A percentile compares a stretch with the other conserved stretches of the same genome.
phyloP scores from a whole-genome alignment of 2,888 invertebrate species.

The Esperia sulphurella region DNA sequence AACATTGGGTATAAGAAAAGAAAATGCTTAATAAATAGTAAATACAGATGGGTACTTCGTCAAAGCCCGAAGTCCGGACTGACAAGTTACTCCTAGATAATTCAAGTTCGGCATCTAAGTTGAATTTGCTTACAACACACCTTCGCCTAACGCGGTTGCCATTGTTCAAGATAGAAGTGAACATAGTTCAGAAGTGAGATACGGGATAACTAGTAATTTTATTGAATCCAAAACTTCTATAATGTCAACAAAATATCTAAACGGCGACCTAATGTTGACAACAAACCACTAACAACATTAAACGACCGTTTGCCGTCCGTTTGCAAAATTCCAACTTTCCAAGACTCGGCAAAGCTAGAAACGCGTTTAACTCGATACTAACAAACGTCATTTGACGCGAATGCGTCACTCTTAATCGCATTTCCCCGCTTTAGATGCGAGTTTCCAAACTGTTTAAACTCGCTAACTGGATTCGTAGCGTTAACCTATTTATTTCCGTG shows the following conservation, averaged over 20 bases:
- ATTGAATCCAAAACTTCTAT: too few relatives aligned
- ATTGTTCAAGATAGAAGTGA: too few relatives aligned
- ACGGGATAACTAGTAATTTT: too few relatives aligned
- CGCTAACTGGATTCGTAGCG: constrained; percentile 25
- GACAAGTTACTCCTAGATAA: too few relatives aligned
- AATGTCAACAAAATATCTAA: too few relatives aligned
- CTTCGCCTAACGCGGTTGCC: too few relatives aligned
- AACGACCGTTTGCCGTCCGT: background rate
- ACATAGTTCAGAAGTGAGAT: too few relatives aligned
- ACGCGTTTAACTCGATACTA: background rate
- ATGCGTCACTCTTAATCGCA: constrained; percentile 18
- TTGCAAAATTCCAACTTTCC: background rate
- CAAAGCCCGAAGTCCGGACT: too few relatives aligned
- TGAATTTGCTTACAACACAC: too few relatives aligned
- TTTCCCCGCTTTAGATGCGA: constrained; percentile 12
- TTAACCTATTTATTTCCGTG: constrained; percentile 21
- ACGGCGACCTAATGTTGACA: background rate
- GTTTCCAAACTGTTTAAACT: constrained; percentile 28
- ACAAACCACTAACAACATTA: background rate
- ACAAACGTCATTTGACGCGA: constrained; percentile 1
- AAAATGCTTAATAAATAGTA: background rate
- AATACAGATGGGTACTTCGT: too few relatives aligned
- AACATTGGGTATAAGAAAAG: too few relatives aligned
- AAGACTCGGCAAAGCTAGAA: background rate
- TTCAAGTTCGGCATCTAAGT: too few relatives aligned